Evolutionary conservation across 1,140 invertebrate genomes (phyloP).

Genomic region (Bombus superbus): DNA sequence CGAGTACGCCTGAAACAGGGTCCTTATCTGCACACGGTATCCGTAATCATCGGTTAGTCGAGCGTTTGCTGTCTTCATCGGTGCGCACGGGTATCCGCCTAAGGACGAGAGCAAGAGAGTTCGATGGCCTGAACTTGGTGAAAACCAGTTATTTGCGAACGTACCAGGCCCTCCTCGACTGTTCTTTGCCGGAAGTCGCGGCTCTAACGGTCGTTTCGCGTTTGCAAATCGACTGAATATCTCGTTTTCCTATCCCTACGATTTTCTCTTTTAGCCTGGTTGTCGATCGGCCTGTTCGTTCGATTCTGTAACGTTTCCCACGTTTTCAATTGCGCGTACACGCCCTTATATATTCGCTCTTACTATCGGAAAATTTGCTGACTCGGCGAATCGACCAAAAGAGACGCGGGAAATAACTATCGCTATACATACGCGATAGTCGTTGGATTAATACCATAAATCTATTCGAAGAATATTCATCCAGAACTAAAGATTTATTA

Average conservation of each 20-base stretch:
- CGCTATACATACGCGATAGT: neutral
- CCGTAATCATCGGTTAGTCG: constrained; percentile 44
- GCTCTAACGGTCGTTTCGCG: constrained; percentile 57
- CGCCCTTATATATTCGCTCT: neutral
- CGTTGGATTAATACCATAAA: constrained; percentile 3
- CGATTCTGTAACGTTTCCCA: neutral
- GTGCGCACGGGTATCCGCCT: constrained; percentile 32
- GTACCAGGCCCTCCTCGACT: constrained; percentile 29
- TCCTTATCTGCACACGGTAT: constrained; percentile 20
- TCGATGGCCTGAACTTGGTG: constrained; percentile 68
- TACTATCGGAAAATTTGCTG: neutral
- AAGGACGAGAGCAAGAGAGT: constrained; percentile 56
- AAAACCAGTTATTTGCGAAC: constrained; percentile 72
- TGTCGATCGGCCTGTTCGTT: neutral
- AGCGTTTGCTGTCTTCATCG: constrained; percentile 50
- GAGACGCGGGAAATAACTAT: neutral
- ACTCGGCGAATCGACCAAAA: neutral
- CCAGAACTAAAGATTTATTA: constrained; percentile 26
- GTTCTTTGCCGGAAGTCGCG: constrained; percentile 59
- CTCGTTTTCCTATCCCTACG: constrained; percentile 23
- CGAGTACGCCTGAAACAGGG: neutral
- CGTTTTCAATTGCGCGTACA: neutral
- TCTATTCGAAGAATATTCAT: constrained; percentile 15
- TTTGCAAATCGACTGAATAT: constrained; percentile 23
- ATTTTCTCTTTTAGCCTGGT: constrained; percentile 20